These are phyloP conservation scores for Hepsetus odoe DNA, from an alignment of 2,113 vertebrate species.

Conservation along the genomic window DNA sequence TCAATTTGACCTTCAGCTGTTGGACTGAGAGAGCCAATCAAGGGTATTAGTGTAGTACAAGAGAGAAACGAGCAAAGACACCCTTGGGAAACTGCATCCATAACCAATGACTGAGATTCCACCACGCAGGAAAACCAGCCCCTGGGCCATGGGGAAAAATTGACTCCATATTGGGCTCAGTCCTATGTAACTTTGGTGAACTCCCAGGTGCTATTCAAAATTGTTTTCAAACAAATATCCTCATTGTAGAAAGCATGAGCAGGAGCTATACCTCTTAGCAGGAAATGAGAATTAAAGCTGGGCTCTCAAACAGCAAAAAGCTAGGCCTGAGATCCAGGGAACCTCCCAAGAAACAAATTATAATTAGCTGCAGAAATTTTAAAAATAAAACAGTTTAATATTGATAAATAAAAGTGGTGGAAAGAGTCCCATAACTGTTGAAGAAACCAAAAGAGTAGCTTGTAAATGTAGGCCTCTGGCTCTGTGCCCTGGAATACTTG, in stretches of 20 bases:
- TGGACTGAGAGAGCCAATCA: conserved; percentile 87
- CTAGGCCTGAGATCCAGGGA: not conserved
- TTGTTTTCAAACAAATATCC: not conserved
- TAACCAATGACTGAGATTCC: conserved; percentile 78
- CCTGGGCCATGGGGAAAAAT: conserved; percentile 65
- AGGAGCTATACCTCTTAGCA: not conserved
- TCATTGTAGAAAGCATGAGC: not conserved
- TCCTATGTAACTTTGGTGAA: not conserved
- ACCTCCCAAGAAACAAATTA: not conserved
- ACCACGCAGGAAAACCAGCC: conserved; percentile 69
- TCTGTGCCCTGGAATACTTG: conserved; percentile 22
- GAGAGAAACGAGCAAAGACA: conserved; percentile 80
- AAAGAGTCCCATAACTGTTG: not conserved
- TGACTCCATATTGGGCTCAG: not conserved
- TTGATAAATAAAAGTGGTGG: not conserved
- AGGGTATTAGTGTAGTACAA: conserved; percentile 83
- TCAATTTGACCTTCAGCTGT: conserved; percentile 91
- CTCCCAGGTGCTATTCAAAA: too few relatives aligned
- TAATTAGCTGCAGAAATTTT: not conserved
- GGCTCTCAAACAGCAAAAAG: not conserved
- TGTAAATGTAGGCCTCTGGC: conserved; percentile 7
- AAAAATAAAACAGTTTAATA: not conserved
- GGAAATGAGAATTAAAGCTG: not conserved
- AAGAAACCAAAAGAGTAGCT: not conserved
- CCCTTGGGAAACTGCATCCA: conserved; percentile 81